Evolutionary conservation across 2,113 vertebrate genomes (phyloP).

Genomic region (Cynopterus brachyotis): DNA sequence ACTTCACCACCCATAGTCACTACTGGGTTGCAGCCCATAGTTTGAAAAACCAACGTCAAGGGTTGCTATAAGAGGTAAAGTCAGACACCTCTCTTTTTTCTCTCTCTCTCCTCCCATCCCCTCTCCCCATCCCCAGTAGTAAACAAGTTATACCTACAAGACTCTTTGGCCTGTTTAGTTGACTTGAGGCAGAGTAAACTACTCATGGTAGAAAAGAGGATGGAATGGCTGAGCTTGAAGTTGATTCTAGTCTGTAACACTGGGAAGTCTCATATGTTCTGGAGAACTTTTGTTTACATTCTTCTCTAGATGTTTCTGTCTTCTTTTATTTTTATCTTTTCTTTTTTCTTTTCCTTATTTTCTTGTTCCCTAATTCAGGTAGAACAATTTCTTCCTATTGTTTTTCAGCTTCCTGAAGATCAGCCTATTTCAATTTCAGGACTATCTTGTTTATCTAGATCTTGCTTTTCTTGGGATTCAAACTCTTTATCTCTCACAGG

Average conservation of each 20-base stretch:
- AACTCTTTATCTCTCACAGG: too few relatives aligned
- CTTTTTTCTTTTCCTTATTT: conserved; percentile 91
- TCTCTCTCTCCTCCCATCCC: neutral
- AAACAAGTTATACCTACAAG: conserved; percentile 93
- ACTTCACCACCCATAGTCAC: neutral
- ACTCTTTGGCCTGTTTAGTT: conserved; percentile 90
- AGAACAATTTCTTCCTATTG: conserved; percentile 91
- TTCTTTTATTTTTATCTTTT: conserved; percentile 95
- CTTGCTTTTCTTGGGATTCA: too few relatives aligned
- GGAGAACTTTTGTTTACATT: conserved; percentile 92
- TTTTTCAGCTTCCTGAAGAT: conserved; percentile 98
- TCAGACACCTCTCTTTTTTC: conserved; percentile 81
- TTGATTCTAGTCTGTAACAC: conserved; percentile 90
- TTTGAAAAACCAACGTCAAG: neutral
- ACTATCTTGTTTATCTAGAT: too few relatives aligned
- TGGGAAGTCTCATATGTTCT: conserved; percentile 87
- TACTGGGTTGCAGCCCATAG: neutral
- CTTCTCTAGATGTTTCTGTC: conserved; percentile 90
- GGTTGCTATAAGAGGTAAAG: neutral
- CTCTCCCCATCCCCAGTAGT: conserved; percentile 70
- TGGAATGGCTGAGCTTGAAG: conserved; percentile 83
- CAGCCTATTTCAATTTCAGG: conserved; percentile 81
- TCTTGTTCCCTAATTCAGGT: conserved; percentile 91
- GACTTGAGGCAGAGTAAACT: conserved; percentile 87
- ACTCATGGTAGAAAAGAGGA: conserved; percentile 87